These are phyloP conservation scores for Bombus affinis DNA, from an alignment of 1,140 invertebrate genomes.

Conservation along the genomic window DNA sequence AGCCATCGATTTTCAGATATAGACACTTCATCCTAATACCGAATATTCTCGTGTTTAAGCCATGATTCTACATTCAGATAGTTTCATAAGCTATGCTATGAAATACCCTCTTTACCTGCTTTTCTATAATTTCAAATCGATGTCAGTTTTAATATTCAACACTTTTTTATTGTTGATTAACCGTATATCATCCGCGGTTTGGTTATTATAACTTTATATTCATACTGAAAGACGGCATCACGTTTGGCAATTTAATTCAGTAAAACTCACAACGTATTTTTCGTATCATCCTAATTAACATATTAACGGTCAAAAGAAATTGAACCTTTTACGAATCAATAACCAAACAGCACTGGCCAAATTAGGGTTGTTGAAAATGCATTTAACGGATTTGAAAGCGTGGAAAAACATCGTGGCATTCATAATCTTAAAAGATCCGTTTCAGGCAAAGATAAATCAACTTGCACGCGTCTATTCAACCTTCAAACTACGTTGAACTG, in stretches of 20 bases:
- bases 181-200: too few relatives aligned
- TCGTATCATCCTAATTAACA: too few relatives aligned
- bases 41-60: not conserved
- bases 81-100: not conserved
- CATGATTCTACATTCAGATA: not conserved
- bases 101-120: not conserved
- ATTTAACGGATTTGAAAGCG: too few relatives aligned
- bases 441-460: not conserved
- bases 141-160: too few relatives aligned
- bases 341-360: not conserved
- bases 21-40: not conserved
- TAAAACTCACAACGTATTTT: too few relatives aligned
- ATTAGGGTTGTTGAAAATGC: not conserved
- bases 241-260: too few relatives aligned
- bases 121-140: not conserved
- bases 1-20: constrained; percentile 7
- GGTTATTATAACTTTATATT: too few relatives aligned
- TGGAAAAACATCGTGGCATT: not conserved
- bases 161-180: too few relatives aligned
- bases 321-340: not conserved
- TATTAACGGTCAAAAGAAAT: not conserved
- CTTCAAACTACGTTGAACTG: not conserved
- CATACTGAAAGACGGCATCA: too few relatives aligned
- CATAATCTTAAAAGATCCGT: not conserved
- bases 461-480: not conserved